These are phyloP conservation scores for Corvus cornix DNA, from an alignment of 2,113 vertebrate species.

Conservation along the genomic window DNA sequence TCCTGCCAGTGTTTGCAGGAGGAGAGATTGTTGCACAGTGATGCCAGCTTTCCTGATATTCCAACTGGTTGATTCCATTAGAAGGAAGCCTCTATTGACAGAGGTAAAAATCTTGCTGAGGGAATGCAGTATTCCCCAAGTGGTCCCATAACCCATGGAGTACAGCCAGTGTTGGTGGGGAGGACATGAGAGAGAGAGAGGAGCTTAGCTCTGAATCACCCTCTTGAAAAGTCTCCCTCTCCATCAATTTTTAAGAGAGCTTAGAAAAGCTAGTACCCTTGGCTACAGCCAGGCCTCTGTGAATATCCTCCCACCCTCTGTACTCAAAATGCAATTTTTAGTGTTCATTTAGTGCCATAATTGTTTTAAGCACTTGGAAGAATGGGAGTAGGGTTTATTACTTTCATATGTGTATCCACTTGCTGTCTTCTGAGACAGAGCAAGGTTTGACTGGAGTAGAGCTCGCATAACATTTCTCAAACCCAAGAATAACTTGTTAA, in stretches of 20 bases:
- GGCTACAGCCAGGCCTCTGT: neutral
- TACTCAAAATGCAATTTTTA: constrained; percentile 13
- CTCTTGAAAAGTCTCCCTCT: neutral
- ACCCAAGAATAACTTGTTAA: constrained; percentile 55
- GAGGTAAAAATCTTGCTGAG: neutral
- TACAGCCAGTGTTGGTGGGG: neutral
- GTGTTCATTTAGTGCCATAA: neutral
- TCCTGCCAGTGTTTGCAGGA: neutral
- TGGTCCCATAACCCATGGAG: neutral
- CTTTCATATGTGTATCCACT: constrained; percentile 50
- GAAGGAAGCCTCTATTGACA: neutral
- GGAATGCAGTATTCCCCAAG: neutral
- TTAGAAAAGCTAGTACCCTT: neutral
- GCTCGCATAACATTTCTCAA: constrained; percentile 14
- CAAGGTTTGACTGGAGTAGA: neutral
- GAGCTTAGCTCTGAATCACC: neutral
- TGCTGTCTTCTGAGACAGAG: neutral
- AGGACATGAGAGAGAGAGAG: neutral
- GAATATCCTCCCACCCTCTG: neutral
- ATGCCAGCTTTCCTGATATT: neutral
- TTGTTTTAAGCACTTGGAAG: constrained; percentile 51
- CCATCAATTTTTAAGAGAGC: neutral
- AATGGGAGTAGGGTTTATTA: constrained; percentile 40
- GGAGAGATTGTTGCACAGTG: neutral
- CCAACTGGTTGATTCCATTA: neutral